Percentiles rank a stretch among this genome's conserved stretches.
phyloP scores from a whole-genome alignment of 2,113 vertebrate species.

The Psittacula cyanocephala region DNA sequence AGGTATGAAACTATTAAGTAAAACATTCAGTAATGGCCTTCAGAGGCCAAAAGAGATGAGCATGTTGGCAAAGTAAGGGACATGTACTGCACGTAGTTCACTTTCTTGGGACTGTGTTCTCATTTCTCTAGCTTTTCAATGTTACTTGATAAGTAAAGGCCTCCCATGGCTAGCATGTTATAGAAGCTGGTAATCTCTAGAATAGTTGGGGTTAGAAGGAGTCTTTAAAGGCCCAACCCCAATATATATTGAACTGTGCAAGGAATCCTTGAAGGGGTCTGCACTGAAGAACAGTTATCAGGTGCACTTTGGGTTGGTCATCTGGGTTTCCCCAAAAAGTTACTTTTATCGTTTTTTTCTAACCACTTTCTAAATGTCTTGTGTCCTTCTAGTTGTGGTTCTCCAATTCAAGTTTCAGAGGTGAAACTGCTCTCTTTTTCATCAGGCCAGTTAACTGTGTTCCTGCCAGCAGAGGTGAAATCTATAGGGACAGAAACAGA shows the following conservation, averaged over 20 bases:
- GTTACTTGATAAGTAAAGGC: background rate
- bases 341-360: background rate
- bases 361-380: slow-evolving; percentile 22
- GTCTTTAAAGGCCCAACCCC: background rate
- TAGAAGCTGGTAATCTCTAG: background rate
- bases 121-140: background rate
- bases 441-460: slow-evolving; percentile 79
- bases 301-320: background rate
- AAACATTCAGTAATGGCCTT: background rate
- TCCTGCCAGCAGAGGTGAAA: slow-evolving; percentile 91
- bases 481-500: slow-evolving; percentile 84
- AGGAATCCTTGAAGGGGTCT: background rate
- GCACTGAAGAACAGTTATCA: background rate
- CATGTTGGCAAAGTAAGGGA: background rate
- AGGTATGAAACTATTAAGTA: background rate
- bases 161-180: background rate
- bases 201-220: background rate
- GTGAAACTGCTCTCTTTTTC: slow-evolving; percentile 79
- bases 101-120: background rate
- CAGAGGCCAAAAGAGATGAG: background rate
- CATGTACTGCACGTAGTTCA: background rate
- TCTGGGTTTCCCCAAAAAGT: background rate
- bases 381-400: slow-evolving; percentile 85
- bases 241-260: background rate
- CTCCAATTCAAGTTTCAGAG: slow-evolving; percentile 77